Evolutionary conservation across 2,888 invertebrate species (phyloP).

Genomic region (Ochropacha duplaris): DNA sequence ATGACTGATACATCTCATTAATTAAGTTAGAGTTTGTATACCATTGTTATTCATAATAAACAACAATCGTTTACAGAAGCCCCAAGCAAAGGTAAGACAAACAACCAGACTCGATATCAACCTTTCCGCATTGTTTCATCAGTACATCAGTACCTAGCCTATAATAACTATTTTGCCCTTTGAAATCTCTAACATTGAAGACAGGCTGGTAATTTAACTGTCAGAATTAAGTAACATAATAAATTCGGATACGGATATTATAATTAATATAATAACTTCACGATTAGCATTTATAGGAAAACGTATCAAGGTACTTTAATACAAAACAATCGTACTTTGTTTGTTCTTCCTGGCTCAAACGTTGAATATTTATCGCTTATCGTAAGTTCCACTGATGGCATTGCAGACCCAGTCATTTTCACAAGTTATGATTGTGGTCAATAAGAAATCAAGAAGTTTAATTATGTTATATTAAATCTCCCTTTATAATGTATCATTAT

Average conservation of each 20-base stretch:
- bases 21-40: too few species aligned
- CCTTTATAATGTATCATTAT: constrained; percentile 15
- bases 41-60: neutral
- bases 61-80: neutral
- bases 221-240: too few species aligned
- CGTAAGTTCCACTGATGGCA: too few species aligned
- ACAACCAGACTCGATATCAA: neutral
- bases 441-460: constrained; percentile 8
- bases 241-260: too few species aligned
- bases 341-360: too few species aligned
- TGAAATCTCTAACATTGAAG: neutral
- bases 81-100: neutral
- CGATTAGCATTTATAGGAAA: too few species aligned
- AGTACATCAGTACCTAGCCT: constrained; percentile 24
- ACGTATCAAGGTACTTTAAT: too few species aligned
- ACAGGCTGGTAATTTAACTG: neutral
- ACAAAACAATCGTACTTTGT: too few species aligned
- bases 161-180: constrained; percentile 18
- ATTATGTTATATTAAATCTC: constrained; percentile 6
- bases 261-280: too few species aligned
- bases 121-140: too few species aligned
- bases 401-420: neutral
- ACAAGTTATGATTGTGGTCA: neutral
- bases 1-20: too few species aligned
- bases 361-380: too few species aligned